phyloP scores from a whole-genome alignment of 92 coral and sea anemone genomes.

The Paragorgia papillata region DNA sequence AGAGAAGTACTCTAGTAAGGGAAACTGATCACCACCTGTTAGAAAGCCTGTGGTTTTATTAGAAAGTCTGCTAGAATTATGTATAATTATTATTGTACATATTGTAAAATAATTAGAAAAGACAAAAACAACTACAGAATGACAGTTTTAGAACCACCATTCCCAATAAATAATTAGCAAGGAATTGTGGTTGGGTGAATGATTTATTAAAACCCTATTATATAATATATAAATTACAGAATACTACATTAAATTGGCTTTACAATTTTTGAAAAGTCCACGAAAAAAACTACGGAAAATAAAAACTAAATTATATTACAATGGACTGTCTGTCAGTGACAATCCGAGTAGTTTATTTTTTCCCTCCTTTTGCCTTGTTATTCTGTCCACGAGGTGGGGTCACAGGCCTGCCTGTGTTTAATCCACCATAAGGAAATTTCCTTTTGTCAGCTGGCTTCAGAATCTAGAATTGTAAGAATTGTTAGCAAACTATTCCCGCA shows the following conservation, averaged over 20 bases:
- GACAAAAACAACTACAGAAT: no score
- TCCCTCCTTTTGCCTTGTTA: slow-evolving; percentile 70
- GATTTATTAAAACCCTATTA: slow-evolving; percentile 39
- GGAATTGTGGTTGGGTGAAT: no score
- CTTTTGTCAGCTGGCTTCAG: slow-evolving; percentile 99
- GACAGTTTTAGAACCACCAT: not conserved
- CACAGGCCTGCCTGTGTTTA: slow-evolving; percentile 92
- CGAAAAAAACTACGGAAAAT: not conserved
- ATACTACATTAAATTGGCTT: slow-evolving; percentile 1
- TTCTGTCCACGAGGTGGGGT: slow-evolving; percentile 98
- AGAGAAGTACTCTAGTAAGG: no score
- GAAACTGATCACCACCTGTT: no score
- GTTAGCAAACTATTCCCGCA: no score
- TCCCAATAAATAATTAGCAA: not conserved
- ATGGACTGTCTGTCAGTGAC: not conserved
- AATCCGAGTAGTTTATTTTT: slow-evolving; percentile 48
- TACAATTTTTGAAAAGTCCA: slow-evolving; percentile 17
- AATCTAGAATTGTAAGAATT: slow-evolving; percentile 63
- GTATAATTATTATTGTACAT: no score
- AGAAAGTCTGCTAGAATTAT: no score
- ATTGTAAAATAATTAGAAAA: no score
- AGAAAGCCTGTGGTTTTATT: no score
- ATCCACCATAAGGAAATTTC: slow-evolving; percentile 97
- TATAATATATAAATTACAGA: slow-evolving; percentile 37
- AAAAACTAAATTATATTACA: not conserved